These are phyloP conservation scores for Dryobota labecula DNA, from an alignment of 2,888 invertebrate species.

Conservation along the genomic window DNA sequence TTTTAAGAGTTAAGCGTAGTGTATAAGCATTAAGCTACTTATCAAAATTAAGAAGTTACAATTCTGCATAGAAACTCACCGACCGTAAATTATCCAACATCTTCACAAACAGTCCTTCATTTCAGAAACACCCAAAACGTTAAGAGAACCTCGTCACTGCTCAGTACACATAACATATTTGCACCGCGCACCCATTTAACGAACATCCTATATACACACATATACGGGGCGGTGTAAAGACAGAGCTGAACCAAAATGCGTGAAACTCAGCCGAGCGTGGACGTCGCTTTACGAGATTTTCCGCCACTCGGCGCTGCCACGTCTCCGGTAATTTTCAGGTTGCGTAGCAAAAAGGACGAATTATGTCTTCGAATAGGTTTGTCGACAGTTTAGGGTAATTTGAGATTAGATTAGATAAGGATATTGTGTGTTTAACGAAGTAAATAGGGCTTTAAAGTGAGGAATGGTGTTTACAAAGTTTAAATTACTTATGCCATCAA, in stretches of 20 bases:
- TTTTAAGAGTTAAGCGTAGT: too few relatives aligned
- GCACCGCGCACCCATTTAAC: constrained; percentile 45
- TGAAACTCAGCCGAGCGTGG: constrained; percentile 58
- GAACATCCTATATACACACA: constrained; percentile 26
- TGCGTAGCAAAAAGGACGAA: constrained; percentile 54
- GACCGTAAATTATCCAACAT: constrained; percentile 9
- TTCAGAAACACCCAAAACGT: constrained; percentile 22
- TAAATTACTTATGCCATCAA: constrained; percentile 21
- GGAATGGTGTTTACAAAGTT: neutral
- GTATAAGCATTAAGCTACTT: neutral
- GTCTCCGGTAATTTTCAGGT: constrained; percentile 55
- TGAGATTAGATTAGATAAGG: constrained; percentile 21
- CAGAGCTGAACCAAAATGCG: constrained; percentile 59
- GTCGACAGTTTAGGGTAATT: constrained; percentile 41
- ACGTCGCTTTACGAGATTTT: constrained; percentile 63
- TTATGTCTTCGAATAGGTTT: constrained; percentile 37
- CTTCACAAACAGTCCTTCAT: constrained; percentile 13
- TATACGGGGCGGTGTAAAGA: constrained; percentile 36
- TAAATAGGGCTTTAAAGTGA: neutral
- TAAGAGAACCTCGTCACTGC: constrained; percentile 8
- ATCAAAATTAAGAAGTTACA: neutral
- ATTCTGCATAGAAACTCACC: neutral
- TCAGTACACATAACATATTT: constrained; percentile 45
- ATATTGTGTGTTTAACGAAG: constrained; percentile 30
- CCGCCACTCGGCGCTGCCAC: constrained; percentile 46